Percentiles rank a stretch among this genome's conserved stretches.
phyloP scores from a whole-genome alignment of 2,113 vertebrate genomes.

The Bubalus kerabau region DNA sequence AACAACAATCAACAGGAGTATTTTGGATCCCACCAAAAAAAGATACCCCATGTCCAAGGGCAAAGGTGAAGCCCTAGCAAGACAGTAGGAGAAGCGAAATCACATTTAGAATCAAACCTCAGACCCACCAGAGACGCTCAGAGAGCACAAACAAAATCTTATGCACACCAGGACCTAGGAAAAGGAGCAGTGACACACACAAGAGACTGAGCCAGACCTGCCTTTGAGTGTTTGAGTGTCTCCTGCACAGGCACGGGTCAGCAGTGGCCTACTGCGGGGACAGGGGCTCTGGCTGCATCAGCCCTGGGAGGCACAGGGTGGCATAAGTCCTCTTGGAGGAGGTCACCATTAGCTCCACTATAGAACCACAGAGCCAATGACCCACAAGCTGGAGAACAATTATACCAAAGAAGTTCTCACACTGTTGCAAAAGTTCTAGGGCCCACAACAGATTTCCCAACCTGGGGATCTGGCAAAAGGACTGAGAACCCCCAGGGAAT shows the following conservation, averaged over 20 bases:
- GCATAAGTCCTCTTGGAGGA: not conserved
- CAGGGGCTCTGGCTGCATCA: not conserved
- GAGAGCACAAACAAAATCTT: not conserved
- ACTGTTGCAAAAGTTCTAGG: not conserved
- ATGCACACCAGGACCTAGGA: not conserved
- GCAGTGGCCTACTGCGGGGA: not conserved
- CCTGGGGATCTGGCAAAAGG: not conserved
- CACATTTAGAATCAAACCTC: not conserved
- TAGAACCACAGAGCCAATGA: not conserved
- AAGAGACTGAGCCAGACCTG: not conserved
- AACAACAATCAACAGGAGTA: not conserved
- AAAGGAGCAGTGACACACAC: not conserved
- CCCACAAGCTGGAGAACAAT: not conserved
- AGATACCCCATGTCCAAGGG: not conserved
- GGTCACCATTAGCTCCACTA: not conserved
- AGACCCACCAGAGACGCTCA: not conserved
- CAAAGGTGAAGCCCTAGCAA: not conserved
- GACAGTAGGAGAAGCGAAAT: not conserved
- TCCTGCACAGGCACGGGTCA: fast-evolving
- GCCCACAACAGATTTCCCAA: not conserved
- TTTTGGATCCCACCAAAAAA: not conserved
- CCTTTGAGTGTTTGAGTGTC: not conserved
- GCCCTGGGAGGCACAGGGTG: not conserved
- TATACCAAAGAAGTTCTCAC: not conserved
- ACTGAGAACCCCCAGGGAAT: not conserved